phyloP scores from a whole-genome alignment of 2,888 invertebrate species.

The Laothoe populi region DNA sequence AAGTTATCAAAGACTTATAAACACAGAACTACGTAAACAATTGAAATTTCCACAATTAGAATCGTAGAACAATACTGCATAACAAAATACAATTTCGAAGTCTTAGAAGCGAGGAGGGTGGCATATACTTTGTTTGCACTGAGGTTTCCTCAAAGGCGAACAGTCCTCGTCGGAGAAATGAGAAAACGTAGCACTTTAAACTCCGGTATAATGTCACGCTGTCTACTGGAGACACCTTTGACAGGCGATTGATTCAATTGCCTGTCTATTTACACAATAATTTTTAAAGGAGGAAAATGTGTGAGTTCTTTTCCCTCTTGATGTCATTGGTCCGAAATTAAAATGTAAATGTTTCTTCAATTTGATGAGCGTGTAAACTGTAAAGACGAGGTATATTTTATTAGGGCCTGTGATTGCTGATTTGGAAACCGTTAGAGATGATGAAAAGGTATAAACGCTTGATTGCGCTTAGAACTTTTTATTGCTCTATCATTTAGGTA shows the following conservation, averaged over 20 bases:
- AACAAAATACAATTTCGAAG: background rate
- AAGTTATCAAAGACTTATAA: no score
- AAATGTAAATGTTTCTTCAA: background rate
- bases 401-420: background rate
- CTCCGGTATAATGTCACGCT: constrained; percentile 3
- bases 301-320: background rate
- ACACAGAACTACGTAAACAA: no score
- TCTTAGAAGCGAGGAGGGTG: background rate
- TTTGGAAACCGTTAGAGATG: background rate
- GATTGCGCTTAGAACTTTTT: background rate
- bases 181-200: constrained; percentile 11
- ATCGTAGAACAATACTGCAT: background rate
- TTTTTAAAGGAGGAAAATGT: background rate
- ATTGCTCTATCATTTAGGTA: no score
- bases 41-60: background rate
- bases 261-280: background rate
- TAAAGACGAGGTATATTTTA: background rate
- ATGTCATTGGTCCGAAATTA: background rate
- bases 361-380: background rate
- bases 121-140: constrained; percentile 10
- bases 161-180: constrained; percentile 11
- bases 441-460: background rate
- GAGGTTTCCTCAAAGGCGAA: constrained; percentile 4
- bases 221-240: constrained; percentile 8
- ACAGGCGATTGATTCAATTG: constrained; percentile 2